Base-by-base conservation (phyloP, 2,113 vertebrate genomes). In the Rhodinocichla rosea region DNA sequence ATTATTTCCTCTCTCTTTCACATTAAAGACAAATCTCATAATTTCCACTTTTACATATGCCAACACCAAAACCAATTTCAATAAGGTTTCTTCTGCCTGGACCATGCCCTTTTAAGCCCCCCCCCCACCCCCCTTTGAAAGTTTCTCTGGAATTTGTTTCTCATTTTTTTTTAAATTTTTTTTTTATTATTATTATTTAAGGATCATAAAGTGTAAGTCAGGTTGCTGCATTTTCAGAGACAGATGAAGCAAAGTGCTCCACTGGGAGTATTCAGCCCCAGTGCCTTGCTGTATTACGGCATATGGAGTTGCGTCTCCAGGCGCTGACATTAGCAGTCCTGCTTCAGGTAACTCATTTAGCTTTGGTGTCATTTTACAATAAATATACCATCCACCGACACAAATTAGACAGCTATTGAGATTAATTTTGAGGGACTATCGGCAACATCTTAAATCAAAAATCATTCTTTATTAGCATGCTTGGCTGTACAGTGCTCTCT, bases 351-450 rank as follows among this genome's bases (percentile, higher is more conserved):
- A 98, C 98, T 98, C 98, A 98, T 98, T 98, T 98, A 98, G 97
- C 97, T 97, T 98, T 98, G 97, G 97, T 98, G 98, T 98, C 98
- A 98, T 98, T 98, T 98, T 98, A 98, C 98, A 98, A 98, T 98
- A 98, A 98, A 98, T 98, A 98, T 98, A 98, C 98, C 98, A 98
- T 98, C 97, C 95, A 98, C 97, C 89, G 98, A 98, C 98, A 98
- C 98, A 98, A 98, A 98, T 98, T 98, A 98, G 98, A 98, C 98
- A 98, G 98, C 98, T 98, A 98, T 98, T 98, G 98, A 98, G 98
- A 98, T 98, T 98, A 98, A 98, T 98, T 98, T 97, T 98, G 98
- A 98, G 98, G 96, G 97, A 98, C 98, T 98, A 98, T 98, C 94
- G 85, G 98, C 98, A 98, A 98, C 98, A 98, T 98, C 98, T 98